Evolutionary conservation across 2,113 vertebrate genomes (phyloP), one percentile per base, ranked within the genome.

Genomic region (Carettochelys insculpta): DNA sequence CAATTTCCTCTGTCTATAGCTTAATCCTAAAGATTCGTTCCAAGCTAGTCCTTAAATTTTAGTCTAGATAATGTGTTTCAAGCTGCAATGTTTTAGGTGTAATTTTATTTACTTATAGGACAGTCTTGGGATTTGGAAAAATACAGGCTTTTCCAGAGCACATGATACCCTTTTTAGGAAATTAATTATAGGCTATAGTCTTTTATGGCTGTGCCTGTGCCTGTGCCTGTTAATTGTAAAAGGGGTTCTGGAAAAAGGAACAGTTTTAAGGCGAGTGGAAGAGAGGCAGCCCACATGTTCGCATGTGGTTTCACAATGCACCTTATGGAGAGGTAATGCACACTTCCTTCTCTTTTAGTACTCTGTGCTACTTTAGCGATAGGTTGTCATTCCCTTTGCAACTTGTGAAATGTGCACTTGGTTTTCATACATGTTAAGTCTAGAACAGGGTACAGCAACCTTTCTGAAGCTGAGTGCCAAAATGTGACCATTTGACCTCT

Each of bases 111-210:
- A 47, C 34, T 83, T 75, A 68, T 90, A 52, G 45, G 85, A 83
- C 45, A 78, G 56, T 29, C 43, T 78, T 50, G 85, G 81, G 43
- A 91, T 68, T 48, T 50, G 43, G 12, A 80, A 85, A 24, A 87
- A 82, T 85, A 58, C 51, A 89, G n/a, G 56, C 41, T 91, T 86
- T 85, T 56, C 82, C 71, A 86, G 5, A 81, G 43, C 79, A 90
- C 45, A 91, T 14, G 58, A 58, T 77, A 17, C 2, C 94, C 77
- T 93, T 96, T 95, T 95, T 77, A 91, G 91, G 86, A 90, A 90
- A 87, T 6, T 77, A 85, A 76, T 89, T 76, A 48, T 31, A 45
- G 45, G 82, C 38, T 92, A 17, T 38, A 80, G 12, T 93, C 87
- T 89, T 94, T 84, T 80, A 82, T 80, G 83, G 81, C 8, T 11